phyloP scores from a whole-genome alignment of 2,113 vertebrate species.

The Pelodiscus sinensis region DNA sequence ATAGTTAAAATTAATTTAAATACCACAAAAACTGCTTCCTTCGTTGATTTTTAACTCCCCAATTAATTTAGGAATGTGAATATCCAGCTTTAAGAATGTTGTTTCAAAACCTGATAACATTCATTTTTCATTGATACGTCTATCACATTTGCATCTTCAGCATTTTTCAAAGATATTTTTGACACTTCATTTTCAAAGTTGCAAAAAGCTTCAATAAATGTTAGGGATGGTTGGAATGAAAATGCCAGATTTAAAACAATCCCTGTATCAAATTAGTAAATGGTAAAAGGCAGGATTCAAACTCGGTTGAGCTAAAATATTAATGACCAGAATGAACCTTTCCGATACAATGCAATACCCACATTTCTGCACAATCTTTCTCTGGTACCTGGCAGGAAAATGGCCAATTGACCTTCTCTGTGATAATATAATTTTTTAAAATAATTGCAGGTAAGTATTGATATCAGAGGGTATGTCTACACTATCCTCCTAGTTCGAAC shows the following conservation, averaged over 20 bases:
- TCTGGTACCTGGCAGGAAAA: too few relatives aligned
- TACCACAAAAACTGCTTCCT: background rate
- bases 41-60: background rate
- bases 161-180: background rate
- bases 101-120: background rate
- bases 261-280: too few relatives aligned
- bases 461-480: too few relatives aligned
- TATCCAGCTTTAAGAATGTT: background rate
- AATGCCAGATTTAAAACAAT: background rate
- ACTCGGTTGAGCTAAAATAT: too few relatives aligned
- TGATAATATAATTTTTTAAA: too few relatives aligned
- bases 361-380: too few relatives aligned
- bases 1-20: background rate
- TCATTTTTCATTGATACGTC: background rate
- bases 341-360: too few relatives aligned
- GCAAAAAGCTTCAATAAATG: background rate
- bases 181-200: rapidly evolving
- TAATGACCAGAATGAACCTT: too few relatives aligned
- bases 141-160: background rate
- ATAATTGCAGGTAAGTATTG: too few relatives aligned
- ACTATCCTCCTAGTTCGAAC: too few relatives aligned
- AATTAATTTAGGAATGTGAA: background rate
- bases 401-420: too few relatives aligned
- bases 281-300: too few relatives aligned
- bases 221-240: background rate